phyloP scores from a whole-genome alignment of 2,797 vertebrate genomes.

The Danio tinwini region DNA sequence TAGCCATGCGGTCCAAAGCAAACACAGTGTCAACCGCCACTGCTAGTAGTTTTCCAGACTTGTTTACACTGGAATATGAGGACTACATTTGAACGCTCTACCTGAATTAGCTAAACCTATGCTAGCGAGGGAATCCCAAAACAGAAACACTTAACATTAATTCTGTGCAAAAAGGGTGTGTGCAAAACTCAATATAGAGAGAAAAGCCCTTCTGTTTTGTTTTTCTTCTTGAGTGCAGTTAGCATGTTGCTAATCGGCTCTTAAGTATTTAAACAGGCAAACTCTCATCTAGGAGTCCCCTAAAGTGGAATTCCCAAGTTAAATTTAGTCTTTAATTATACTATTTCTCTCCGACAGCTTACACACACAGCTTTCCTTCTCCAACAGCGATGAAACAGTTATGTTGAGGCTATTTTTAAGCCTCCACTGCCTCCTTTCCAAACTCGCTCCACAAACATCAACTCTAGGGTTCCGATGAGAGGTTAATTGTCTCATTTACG shows the following conservation, averaged over 20 bases:
- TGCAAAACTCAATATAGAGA: slow-evolving; percentile 48
- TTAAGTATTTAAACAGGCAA: slow-evolving; percentile 69
- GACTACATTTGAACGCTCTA: slow-evolving; percentile 4
- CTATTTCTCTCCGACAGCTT: slow-evolving; percentile 38
- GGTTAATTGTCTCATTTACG: slow-evolving; percentile 62
- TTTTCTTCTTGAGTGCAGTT: slow-evolving; percentile 57
- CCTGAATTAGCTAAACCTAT: slow-evolving; percentile 60
- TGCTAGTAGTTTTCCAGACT: slow-evolving; percentile 50
- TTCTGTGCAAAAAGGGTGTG: neutral
- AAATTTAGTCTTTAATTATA: slow-evolving; percentile 66
- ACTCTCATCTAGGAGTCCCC: slow-evolving; percentile 61
- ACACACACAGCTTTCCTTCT: slow-evolving; percentile 59
- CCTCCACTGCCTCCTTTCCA: slow-evolving; percentile 62
- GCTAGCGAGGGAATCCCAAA: slow-evolving; percentile 60
- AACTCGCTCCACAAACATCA: slow-evolving; percentile 72
- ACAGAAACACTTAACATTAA: slow-evolving; percentile 36
- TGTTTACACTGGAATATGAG: slow-evolving; percentile 42
- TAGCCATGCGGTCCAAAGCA: slow-evolving; percentile 7
- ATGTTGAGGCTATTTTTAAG: slow-evolving; percentile 71
- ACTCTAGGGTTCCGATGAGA: slow-evolving; percentile 60
- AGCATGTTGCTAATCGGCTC: slow-evolving; percentile 71
- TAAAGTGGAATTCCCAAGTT: slow-evolving; percentile 67
- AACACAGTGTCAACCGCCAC: slow-evolving; percentile 34
- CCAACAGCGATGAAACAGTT: slow-evolving; percentile 52
- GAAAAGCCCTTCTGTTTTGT: slow-evolving; percentile 60